These are phyloP conservation scores for Onychomys arenicola DNA, from an alignment of 2,797 vertebrate species.

Conservation along the genomic window DNA sequence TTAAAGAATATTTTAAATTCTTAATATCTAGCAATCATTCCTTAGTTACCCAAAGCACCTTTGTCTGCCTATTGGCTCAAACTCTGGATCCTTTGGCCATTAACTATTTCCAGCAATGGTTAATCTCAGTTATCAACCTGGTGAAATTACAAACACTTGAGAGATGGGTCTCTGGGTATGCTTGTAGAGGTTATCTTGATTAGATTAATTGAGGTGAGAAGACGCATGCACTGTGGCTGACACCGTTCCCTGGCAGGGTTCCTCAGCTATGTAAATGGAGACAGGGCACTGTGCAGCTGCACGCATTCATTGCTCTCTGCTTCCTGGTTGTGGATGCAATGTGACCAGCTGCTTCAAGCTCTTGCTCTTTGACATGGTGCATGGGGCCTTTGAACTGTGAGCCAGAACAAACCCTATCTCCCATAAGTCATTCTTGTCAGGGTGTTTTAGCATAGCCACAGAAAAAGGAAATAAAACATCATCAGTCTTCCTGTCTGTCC, in stretches of 20 bases:
- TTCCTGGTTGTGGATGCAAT: neutral
- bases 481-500: neutral
- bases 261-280: neutral
- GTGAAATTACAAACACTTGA: neutral
- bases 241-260: neutral
- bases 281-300: neutral
- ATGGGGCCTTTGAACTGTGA: neutral
- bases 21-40: conserved; percentile 14
- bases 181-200: neutral
- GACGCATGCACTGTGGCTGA: neutral
- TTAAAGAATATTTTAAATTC: conserved; percentile 53
- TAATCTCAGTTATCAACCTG: neutral
- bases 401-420: neutral
- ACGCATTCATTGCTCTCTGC: neutral
- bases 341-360: neutral
- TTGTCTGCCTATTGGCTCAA: neutral
- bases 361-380: neutral
- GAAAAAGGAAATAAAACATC: neutral
- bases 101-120: neutral
- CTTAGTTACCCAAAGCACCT: neutral
- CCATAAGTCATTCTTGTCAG: neutral
- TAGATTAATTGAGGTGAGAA: neutral
- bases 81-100: neutral
- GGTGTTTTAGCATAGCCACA: neutral
- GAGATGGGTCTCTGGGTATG: neutral